Evolutionary conservation across 2,797 vertebrate genomes (phyloP), one percentile per base, ranked within the genome.

Genomic region (Anomalospiza imberbis): DNA sequence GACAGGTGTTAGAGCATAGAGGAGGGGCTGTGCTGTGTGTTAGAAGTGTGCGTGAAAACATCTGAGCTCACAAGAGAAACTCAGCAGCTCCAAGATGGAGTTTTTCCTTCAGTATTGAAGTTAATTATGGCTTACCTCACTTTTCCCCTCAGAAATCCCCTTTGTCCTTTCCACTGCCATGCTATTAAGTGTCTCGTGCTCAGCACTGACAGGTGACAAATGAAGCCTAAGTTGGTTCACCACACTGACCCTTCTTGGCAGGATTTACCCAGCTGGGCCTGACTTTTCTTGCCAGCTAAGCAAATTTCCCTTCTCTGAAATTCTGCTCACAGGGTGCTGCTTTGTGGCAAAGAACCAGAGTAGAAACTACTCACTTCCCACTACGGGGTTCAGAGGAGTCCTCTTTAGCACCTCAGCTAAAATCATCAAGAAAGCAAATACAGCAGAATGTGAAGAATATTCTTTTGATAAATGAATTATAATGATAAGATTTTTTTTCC

Each of bases 191-290:
- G 44, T 48, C 77, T 86, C 2, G 0, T 1, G 6, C 79, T 88
- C 73, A 88, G 81, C 92, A 78, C 70, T 91, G 92, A 94, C 91
- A 94, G 91, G 82, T 91, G 95, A 97, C 90, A 95, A 93, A 94
- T 91, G 93, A 95, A 60, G 86, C 3, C 0, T 79, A 93, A 73
- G 70, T 32, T 95, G 87, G 79, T 88, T 95, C 57, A 82, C 78
- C 73, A 96, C 72, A 21, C 58, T 81, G 81, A 94, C 93, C 86
- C 79, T 91, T 92, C 89, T 73, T 75, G 75, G 87, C 72, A 82
- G 81, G 50, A 47, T 85, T 91, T 94, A 91, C 85, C 1, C 5
- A 47, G 68, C 82, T 92, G 38, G 84, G 68, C 76, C 81, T 89
- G 86, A 94, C 71, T 92, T 87, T 89, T 89, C 88, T 66, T 85